These are phyloP conservation scores for Crossocerus cetratus DNA, from an alignment of 2,888 invertebrate species.

Conservation along the genomic window DNA sequence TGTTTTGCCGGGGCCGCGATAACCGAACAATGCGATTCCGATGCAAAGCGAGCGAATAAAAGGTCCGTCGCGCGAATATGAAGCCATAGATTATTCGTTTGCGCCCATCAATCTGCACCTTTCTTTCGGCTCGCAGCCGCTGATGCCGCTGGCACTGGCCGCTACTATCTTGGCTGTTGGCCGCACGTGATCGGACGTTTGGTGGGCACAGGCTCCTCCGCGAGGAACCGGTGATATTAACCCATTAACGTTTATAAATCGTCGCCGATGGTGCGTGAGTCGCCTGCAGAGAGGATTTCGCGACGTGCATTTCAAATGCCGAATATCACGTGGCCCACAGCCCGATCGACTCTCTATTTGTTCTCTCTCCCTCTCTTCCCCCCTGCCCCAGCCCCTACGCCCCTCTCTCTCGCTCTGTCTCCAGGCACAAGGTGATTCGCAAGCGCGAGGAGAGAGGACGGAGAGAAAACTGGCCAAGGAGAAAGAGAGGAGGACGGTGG, in stretches of 20 bases:
- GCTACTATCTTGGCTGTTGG: conserved; percentile 23
- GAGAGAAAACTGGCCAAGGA: conserved; percentile 10
- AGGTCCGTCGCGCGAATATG: conserved; percentile 45
- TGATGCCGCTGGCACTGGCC: conserved; percentile 15
- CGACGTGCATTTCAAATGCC: conserved; percentile 62
- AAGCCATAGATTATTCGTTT: conserved; percentile 57
- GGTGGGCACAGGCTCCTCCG: conserved; percentile 34
- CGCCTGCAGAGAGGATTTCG: conserved; percentile 56
- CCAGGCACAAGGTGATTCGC: conserved; percentile 11
- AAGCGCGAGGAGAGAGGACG: conserved; percentile 26
- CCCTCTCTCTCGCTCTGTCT: neutral
- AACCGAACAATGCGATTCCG: conserved; percentile 16
- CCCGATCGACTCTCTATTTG: no score
- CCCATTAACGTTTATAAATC: conserved; percentile 68
- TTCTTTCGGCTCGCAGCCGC: conserved; percentile 28
- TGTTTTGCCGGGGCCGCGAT: conserved; percentile 31
- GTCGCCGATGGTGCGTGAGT: conserved; percentile 60
- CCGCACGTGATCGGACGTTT: conserved; percentile 59
- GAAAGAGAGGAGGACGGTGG: conserved; percentile 18
- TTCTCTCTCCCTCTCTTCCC: neutral
- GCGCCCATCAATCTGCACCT: conserved; percentile 55
- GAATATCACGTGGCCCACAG: conserved; percentile 55
- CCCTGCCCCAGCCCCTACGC: neutral
- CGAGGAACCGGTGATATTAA: conserved; percentile 62
- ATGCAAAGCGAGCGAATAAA: conserved; percentile 18